Base-by-base conservation (phyloP, 1,140 invertebrate species). In the Atta texana region DNA sequence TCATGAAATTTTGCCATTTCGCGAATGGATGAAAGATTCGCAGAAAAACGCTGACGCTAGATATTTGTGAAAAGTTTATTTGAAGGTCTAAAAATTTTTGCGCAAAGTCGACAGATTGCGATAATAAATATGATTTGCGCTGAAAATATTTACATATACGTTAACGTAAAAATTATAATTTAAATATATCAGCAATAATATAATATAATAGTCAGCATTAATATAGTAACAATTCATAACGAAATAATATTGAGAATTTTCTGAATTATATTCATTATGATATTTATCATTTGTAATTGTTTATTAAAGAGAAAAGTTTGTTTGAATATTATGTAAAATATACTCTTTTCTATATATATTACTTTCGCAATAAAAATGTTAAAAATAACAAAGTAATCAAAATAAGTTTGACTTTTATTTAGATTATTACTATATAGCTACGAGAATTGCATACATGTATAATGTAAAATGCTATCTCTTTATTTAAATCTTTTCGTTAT, bases 1-100 rank as follows among this genome's bases (percentile, higher is more conserved):
- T 44, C 80, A 21, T 75, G 69, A 84, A 84, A 84, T 84, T 84
- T 84, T 53, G 44, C 69, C 80, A 61, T 39, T 84, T 51, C 5
- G 80, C 18, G 44, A 75, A 6, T 55, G 59, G 28, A 84, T 75
- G 57, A 71, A 28, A 39, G 66, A 57, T 69, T 57, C 21, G 28
- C 64, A 14, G 10, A 16, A 49, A 75, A 44, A 4, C 16, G 24
- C n/a, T 21, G 8, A 61, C 7, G 24, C 4, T n/a, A 75, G 18
- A 16, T 82, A 61, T 34, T 39, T 7, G 12, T 18, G 66, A 39
- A 57, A 49, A 61, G 24, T 61, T 16, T 59, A 16, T 28, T 10
- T 12, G 14, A 6, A 82, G 16, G 44, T 59, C 4, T 24, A 6
- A 5, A 34, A 53, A 44, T 28, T 71, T 44, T 39, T n/a, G 0